Conservation (phyloP, 2,888 invertebrate species). For the Drosophila suboccidentalis region DNA sequence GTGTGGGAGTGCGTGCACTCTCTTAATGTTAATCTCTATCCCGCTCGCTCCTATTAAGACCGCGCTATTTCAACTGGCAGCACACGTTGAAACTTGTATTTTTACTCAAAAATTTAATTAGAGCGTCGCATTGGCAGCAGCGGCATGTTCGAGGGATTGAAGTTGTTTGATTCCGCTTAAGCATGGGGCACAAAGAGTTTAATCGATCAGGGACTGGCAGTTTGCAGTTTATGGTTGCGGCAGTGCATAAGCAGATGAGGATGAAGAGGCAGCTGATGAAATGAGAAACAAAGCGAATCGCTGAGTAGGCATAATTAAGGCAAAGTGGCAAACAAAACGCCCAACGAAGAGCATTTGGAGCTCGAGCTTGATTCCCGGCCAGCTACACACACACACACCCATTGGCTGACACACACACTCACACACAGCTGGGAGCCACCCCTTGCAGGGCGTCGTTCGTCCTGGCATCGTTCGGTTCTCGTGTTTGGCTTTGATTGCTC, state of each 20-base stretch:
- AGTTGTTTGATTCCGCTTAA: slow-evolving; percentile 44
- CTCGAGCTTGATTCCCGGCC: slow-evolving; percentile 17
- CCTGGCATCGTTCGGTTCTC: slow-evolving; percentile 18
- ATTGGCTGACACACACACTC: background rate
- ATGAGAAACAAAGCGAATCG: slow-evolving; percentile 51
- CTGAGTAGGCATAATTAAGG: slow-evolving; percentile 71
- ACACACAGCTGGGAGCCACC: slow-evolving; percentile 25
- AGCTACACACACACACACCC: slow-evolving; percentile 12
- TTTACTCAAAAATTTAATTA: slow-evolving; percentile 64
- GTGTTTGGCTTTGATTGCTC: slow-evolving; percentile 52
- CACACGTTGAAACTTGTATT: slow-evolving; percentile 50
- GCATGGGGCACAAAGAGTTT: slow-evolving; percentile 57
- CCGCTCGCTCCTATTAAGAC: slow-evolving; percentile 10
- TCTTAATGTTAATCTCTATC: slow-evolving; percentile 15
- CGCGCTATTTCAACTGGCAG: slow-evolving; percentile 16
- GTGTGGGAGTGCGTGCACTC: slow-evolving; percentile 20
- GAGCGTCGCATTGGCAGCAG: slow-evolving; percentile 35
- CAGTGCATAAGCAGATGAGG: slow-evolving; percentile 48
- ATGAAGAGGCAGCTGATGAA: slow-evolving; percentile 12
- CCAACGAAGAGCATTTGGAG: slow-evolving; percentile 30
- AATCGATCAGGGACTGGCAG: slow-evolving; percentile 61
- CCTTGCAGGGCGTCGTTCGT: slow-evolving; percentile 21
- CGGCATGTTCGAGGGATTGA: slow-evolving; percentile 15
- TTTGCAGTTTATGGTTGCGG: slow-evolving; percentile 21
- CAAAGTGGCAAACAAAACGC: slow-evolving; percentile 69